Evolutionary conservation across 2,888 invertebrate genomes (phyloP).

Genomic region (Meliscaeva auricollis): DNA sequence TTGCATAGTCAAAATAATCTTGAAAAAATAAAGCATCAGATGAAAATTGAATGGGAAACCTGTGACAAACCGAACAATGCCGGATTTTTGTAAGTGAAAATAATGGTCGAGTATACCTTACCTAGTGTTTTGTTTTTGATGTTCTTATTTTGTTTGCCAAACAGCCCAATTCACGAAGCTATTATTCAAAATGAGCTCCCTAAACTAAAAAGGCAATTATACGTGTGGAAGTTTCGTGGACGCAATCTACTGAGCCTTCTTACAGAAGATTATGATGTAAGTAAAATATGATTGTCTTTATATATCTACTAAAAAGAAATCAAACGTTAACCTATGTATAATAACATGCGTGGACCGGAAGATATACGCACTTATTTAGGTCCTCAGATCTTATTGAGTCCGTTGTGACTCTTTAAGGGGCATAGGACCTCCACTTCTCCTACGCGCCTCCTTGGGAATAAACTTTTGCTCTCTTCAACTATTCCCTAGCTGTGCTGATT

Average conservation of each 20-base stretch:
- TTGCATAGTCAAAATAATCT: not conserved
- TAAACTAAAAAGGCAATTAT: slow-evolving; percentile 66
- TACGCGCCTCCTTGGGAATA: no score
- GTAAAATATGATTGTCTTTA: not conserved
- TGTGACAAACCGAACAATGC: not conserved
- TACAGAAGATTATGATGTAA: slow-evolving; percentile 67
- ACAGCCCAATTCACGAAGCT: slow-evolving; percentile 75
- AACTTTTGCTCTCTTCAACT: no score
- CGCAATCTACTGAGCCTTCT: slow-evolving; percentile 40
- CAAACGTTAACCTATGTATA: no score
- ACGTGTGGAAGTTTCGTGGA: slow-evolving; percentile 62
- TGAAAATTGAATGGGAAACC: slow-evolving; percentile 45
- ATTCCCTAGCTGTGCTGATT: no score
- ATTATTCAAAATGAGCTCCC: slow-evolving; percentile 62
- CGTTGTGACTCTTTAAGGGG: no score
- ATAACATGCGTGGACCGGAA: no score
- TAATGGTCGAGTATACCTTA: no score
- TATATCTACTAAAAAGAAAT: not conserved
- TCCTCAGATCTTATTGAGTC: no score
- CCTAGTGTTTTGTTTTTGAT: not conserved
- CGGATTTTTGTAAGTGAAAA: slow-evolving; percentile 27
- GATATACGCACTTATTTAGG: no score
- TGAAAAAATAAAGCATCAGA: slow-evolving; percentile 14
- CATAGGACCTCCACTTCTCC: no score
- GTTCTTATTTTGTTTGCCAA: not conserved